Base-by-base conservation (phyloP, 2,888 invertebrate species). In the Rhynchonema sp. region DNA sequence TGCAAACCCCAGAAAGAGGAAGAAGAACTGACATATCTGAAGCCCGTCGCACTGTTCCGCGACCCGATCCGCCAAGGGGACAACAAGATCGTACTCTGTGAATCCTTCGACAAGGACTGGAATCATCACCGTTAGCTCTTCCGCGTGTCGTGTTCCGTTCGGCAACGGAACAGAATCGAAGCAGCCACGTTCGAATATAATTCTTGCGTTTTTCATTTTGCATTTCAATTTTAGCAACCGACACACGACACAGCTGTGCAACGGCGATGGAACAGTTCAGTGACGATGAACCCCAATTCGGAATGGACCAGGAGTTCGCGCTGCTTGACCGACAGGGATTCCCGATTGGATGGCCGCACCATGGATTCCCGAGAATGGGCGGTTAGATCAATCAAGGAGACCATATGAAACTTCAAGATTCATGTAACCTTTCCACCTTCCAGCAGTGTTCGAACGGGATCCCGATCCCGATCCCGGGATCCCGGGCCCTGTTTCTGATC, bases 21-120 rank as follows among this genome's bases (percentile, higher is more conserved):
- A 3, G 49, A 49, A 49, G n/a, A 20, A 20, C 9, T 17, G 9
- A n/a, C n/a, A n/a, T n/a, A n/a, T n/a, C 13, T 49, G 49, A 49
- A 49, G 23, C 91, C 94, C 0, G 86, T 88, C n/a, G 88, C 91
- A 59, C 82, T 94, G 65, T 96, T 86, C 79, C 28, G 20, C 2
- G 55, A 55, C 29, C 55, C 55, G 9, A 52, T 61, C 25, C 81
- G 87, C 27, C 80, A 84, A 46, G 89, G 88, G 59, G 84, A 87
- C 76, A 87, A 91, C 77, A 84, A 85, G 71, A 78, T 94, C 58
- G 86, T 92, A 1, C 82, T 96, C 73, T 89, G 89, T 71, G 89
- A 89, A 69, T 76, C 73, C 23, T 65, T 65, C 55, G 66, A 66
- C 61, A 66, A 69, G 64, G 66, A 72, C 61, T 65, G 64, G 59